phyloP scores from a whole-genome alignment of 1,140 invertebrate species.

The Rhynchophorus ferrugineus region DNA sequence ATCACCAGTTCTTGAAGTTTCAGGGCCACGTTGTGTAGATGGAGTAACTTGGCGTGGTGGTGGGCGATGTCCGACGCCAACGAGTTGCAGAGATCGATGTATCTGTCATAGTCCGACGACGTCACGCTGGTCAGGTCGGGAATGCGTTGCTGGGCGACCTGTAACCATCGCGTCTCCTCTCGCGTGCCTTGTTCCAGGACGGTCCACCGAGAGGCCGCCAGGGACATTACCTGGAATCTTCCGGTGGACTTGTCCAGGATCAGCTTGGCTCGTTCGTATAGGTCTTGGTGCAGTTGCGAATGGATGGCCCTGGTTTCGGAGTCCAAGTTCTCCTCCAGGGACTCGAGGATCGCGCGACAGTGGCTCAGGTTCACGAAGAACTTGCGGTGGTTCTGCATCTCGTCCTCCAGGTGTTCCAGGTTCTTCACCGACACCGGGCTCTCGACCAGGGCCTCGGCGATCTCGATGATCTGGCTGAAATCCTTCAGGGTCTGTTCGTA shows the following conservation, averaged over 20 bases:
- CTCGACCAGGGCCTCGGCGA: constrained; percentile 69
- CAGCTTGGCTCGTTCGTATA: constrained; percentile 63
- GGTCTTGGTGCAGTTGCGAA: constrained; percentile 63
- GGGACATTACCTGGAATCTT: constrained; percentile 69
- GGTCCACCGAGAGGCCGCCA: constrained; percentile 76
- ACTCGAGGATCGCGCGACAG: constrained; percentile 74
- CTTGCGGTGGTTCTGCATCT: constrained; percentile 80
- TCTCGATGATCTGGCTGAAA: constrained; percentile 73
- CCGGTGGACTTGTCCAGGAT: constrained; percentile 72
- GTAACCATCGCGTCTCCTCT: constrained; percentile 73
- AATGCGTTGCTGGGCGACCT: constrained; percentile 70
- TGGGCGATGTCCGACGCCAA: constrained; percentile 66
- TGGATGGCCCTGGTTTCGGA: constrained; percentile 65
- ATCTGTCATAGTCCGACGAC: constrained; percentile 73
- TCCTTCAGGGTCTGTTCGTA: constrained; percentile 80
- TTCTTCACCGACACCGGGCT: constrained; percentile 64
- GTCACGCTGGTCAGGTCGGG: constrained; percentile 70
- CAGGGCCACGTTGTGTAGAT: constrained; percentile 62
- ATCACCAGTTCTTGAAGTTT: constrained; percentile 64
- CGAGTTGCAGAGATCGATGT: constrained; percentile 74
- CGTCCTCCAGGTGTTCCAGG: constrained; percentile 70
- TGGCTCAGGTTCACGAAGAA: constrained; percentile 83
- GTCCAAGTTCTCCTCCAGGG: constrained; percentile 74
- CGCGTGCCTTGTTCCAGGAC: constrained; percentile 70
- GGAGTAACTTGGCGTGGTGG: constrained; percentile 66